These are phyloP conservation scores for Acanthococcus lagerstroemiae DNA, from an alignment of 2,888 invertebrate genomes.

Conservation along the genomic window DNA sequence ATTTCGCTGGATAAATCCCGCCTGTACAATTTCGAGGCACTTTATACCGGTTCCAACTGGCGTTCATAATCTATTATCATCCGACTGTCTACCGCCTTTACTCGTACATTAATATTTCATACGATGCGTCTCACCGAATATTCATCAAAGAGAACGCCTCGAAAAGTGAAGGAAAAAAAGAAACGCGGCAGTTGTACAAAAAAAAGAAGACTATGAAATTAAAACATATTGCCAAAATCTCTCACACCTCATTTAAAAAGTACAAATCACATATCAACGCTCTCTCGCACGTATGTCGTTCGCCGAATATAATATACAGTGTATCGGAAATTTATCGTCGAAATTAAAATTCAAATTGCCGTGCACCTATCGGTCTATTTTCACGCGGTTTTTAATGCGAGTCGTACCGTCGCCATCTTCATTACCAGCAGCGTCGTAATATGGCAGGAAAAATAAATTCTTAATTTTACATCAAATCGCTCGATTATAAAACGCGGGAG, in stretches of 20 bases:
- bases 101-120: conserved; percentile 9
- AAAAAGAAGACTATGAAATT: background rate
- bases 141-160: conserved; percentile 14
- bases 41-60: background rate
- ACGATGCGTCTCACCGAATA: background rate
- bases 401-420: too few relatives aligned
- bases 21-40: conserved; percentile 4
- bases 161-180: background rate
- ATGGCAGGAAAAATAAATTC: too few relatives aligned
- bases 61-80: conserved; percentile 17
- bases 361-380: too few relatives aligned
- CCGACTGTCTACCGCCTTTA: conserved; percentile 5
- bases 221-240: conserved; percentile 19
- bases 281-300: too few relatives aligned
- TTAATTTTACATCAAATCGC: too few relatives aligned
- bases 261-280: conserved; percentile 24
- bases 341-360: too few relatives aligned
- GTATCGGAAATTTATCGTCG: too few relatives aligned
- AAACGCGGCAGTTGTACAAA: background rate
- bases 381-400: too few relatives aligned
- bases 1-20: conserved; percentile 7
- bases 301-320: too few relatives aligned
- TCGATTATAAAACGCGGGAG: too few relatives aligned
- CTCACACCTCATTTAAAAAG: conserved; percentile 28
- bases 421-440: too few relatives aligned